phyloP scores from a whole-genome alignment of 2,888 invertebrate species.

The Lycia hirtaria region DNA sequence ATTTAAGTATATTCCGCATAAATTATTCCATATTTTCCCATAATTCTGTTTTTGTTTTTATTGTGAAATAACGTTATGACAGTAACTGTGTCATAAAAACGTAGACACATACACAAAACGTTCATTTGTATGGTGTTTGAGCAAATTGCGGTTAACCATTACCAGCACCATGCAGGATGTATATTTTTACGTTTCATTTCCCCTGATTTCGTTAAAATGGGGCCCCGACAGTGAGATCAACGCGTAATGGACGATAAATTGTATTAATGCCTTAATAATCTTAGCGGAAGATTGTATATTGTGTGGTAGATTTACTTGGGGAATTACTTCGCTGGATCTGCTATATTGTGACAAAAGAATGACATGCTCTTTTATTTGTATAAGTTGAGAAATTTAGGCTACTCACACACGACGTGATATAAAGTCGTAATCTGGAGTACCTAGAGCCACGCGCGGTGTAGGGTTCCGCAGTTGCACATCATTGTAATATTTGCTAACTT shows the following conservation, averaged over 20 bases:
- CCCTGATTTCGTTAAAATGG: conserved; percentile 20
- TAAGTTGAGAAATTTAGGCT: too few species aligned
- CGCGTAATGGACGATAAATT: conserved; percentile 21
- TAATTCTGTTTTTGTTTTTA: too few species aligned
- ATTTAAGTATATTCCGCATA: too few species aligned
- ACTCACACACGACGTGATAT: too few species aligned
- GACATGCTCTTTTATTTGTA: neutral
- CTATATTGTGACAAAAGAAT: neutral
- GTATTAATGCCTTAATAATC: conserved; percentile 23
- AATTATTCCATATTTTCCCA: too few species aligned
- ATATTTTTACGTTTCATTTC: conserved; percentile 26
- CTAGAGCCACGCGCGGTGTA: too few species aligned
- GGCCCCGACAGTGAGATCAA: conserved; percentile 9
- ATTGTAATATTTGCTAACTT: too few species aligned
- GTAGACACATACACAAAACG: too few species aligned
- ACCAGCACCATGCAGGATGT: neutral
- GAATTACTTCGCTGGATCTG: neutral
- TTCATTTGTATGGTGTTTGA: neutral
- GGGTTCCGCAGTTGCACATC: too few species aligned
- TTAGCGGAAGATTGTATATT: conserved; percentile 19
- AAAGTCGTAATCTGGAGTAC: too few species aligned
- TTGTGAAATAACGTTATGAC: too few species aligned
- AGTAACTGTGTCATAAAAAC: neutral
- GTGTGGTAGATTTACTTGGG: neutral
- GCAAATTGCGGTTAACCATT: conserved; percentile 5